Evolutionary conservation across 2,888 invertebrate genomes (phyloP), one percentile per base, ranked within the genome.

Genomic region (Osedax fenrisi): DNA sequence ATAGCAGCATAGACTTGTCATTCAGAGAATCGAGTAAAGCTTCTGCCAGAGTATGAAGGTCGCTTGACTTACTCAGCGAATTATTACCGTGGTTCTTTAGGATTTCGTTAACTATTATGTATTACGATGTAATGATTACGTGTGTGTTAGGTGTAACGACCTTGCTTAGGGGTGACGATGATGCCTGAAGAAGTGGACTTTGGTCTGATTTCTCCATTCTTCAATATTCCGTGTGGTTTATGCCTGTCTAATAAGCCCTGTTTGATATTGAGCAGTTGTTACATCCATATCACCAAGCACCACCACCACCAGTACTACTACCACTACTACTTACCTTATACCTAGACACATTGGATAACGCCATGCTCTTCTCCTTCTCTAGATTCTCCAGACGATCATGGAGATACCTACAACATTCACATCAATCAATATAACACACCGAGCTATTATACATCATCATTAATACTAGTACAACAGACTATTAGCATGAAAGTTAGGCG

Each of bases 21-120:
- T 90, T 91, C 56, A 92, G 86, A 68, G 91, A 89, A 82, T 93
- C 92, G 80, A 92, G 86, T 59, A 93, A 85, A 3, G 91, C 91
- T 72, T 90, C 86, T 78, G 91, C 90, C 22, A 92, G 85, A 0
- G 90, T 89, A 80, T 90, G 90, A 64, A 92, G 85, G 84, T 92
- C 92, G 17, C 89, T 87, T 77, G 90, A 87, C 1, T 41, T 41
- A 41, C 41, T 41, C 41, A 41, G 17, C 5, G 41, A 10, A 17
- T 41, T 41, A 17, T 41, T 41, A 17, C 41, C 41, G 17, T 41
- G 41, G 41, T 41, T 10, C 17, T 17, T 41, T 41, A 41, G 17
- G 5, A 41, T 41, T 17, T 41, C 41, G 17, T 41, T 41, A 5
- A 41, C 41, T 41, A 41, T 10, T 41, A 5, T 5, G 10, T 17